Conservation (phyloP, 2,113 vertebrate species). For the Mandrillus leucophaeus region DNA sequence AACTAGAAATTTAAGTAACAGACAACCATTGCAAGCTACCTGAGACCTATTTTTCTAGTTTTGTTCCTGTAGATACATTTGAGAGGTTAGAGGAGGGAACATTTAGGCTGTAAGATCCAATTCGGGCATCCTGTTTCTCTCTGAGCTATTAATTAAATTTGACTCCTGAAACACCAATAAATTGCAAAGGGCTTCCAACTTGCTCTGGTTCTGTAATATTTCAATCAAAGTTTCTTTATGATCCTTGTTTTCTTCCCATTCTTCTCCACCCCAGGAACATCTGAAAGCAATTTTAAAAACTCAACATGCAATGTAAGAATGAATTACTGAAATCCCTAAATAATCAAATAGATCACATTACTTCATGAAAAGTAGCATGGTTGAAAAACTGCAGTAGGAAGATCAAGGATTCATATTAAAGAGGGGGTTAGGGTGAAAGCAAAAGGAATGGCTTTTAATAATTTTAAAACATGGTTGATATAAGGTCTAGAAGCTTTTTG, state of each 20-base stretch:
- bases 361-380: not conserved
- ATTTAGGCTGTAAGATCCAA: not conserved
- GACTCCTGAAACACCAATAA: not conserved
- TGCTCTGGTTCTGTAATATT: not conserved
- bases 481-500: not conserved
- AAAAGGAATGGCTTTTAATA: not conserved
- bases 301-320: conserved; percentile 45
- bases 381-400: not conserved
- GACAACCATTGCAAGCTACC: not conserved
- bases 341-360: conserved; percentile 19
- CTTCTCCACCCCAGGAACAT: not conserved
- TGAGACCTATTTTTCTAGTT: not conserved
- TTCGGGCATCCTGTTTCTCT: not conserved
- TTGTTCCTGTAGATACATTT: not conserved
- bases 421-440: not conserved
- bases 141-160: not conserved
- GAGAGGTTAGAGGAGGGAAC: not conserved
- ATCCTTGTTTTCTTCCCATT: conserved; percentile 12
- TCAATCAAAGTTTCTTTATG: not conserved
- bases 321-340: conserved; percentile 31
- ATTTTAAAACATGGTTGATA: not conserved
- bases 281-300: conserved; percentile 65
- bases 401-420: conserved; percentile 22
- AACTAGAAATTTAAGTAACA: not conserved
- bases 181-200: not conserved